A percentile compares a stretch with the other conserved stretches of the same genome.
Evolutionary conservation across 2,888 invertebrate genomes (phyloP).

Genomic region (Andrena praecox): DNA sequence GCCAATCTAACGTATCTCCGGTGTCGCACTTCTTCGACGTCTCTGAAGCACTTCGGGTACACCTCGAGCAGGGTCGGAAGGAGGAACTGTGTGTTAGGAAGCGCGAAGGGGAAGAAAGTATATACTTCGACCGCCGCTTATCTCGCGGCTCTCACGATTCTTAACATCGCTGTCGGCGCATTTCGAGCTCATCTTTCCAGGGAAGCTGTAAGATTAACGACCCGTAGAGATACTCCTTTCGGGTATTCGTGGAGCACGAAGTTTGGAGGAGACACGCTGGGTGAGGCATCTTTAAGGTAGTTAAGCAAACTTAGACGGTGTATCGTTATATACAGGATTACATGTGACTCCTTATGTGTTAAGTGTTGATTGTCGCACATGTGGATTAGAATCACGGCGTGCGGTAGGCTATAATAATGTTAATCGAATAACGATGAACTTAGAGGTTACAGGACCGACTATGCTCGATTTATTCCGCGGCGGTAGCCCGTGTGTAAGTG

Average conservation of each 20-base stretch:
- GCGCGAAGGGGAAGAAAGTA: background rate
- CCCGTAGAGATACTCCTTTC: background rate
- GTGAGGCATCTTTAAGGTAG: slow-evolving; percentile 68
- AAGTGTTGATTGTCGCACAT: slow-evolving; percentile 75
- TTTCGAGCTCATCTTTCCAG: slow-evolving; percentile 10
- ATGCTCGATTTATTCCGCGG: slow-evolving; percentile 37
- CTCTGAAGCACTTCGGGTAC: background rate
- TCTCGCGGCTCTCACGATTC: slow-evolving; percentile 23
- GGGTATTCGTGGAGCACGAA: slow-evolving; percentile 10
- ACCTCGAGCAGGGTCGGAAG: background rate
- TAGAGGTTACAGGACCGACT: slow-evolving; percentile 46
- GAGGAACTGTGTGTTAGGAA: background rate
- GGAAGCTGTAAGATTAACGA: background rate
- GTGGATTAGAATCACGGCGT: slow-evolving; percentile 65
- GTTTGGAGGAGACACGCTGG: slow-evolving; percentile 32
- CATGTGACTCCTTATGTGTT: slow-evolving; percentile 78
- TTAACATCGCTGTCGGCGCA: slow-evolving; percentile 11
- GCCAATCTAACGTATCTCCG: background rate
- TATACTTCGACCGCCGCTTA: slow-evolving; percentile 35
- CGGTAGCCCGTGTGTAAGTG: slow-evolving; percentile 34
- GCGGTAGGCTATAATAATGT: slow-evolving; percentile 57
- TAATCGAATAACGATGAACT: slow-evolving; percentile 48
- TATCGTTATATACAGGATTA: slow-evolving; percentile 68
- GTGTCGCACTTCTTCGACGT: background rate
- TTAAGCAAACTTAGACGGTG: slow-evolving; percentile 62